Evolutionary conservation across 2,888 invertebrate genomes (phyloP).

Genomic region (Stenolophus ochropezus): DNA sequence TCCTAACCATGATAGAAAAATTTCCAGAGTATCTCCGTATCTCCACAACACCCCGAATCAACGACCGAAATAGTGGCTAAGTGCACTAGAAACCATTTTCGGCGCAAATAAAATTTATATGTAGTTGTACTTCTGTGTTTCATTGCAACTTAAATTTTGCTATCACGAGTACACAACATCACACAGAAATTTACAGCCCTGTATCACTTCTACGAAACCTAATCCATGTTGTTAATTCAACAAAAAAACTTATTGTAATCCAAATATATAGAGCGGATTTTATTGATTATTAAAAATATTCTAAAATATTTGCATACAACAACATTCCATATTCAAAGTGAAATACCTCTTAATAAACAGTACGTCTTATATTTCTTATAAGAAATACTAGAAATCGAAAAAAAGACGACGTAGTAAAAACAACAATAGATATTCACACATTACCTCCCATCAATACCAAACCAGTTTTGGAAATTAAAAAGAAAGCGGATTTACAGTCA

Average conservation of each 20-base stretch:
- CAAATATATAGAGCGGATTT: not conserved
- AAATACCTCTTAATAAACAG: not conserved
- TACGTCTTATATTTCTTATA: not conserved
- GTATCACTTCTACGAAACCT: not conserved
- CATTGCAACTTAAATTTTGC: no score
- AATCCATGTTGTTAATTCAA: not conserved
- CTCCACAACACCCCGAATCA: no score
- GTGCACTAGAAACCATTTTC: no score
- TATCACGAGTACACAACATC: no score
- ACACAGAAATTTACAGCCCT: not conserved
- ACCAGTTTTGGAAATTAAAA: not conserved
- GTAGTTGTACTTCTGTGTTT: no score
- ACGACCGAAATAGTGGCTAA: no score
- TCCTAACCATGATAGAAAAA: no score
- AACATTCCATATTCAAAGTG: not conserved
- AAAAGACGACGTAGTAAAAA: not conserved
- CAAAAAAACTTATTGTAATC: slow-evolving; percentile 1
- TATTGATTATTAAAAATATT: slow-evolving; percentile 4
- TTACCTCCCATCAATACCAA: not conserved
- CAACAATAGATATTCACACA: not conserved
- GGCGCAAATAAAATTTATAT: no score
- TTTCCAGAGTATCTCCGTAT: no score
- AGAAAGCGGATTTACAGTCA: no score
- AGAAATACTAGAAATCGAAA: not conserved
- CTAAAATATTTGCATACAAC: no score